These are phyloP conservation scores for Ia io DNA, from an alignment of 2,113 vertebrate species.

Conservation along the genomic window DNA sequence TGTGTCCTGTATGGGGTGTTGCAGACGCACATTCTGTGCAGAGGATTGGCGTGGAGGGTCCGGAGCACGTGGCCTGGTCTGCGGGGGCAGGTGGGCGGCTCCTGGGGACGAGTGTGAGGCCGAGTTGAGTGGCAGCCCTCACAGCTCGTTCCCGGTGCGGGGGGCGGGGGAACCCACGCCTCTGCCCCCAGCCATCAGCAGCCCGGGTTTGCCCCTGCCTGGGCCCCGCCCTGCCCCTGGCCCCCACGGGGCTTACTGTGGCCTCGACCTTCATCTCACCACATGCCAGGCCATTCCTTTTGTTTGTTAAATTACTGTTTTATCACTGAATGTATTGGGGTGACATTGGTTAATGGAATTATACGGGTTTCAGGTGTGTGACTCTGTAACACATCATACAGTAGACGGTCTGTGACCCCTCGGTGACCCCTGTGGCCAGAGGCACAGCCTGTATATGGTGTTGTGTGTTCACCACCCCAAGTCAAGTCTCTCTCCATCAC, in stretches of 20 bases:
- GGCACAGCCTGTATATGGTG: not conserved
- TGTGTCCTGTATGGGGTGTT: not conserved
- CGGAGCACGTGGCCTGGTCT: accelerated
- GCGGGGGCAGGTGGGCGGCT: not conserved
- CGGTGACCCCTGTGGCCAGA: no score
- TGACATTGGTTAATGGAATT: not conserved
- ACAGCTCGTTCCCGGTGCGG: not conserved
- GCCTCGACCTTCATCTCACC: not conserved
- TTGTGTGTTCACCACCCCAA: not conserved
- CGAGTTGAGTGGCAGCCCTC: not conserved
- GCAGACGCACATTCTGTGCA: accelerated
- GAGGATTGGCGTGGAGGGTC: accelerated
- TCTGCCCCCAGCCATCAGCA: no score
- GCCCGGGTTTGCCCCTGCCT: not conserved
- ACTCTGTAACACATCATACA: not conserved
- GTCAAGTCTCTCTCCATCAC: not conserved
- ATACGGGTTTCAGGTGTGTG: not conserved
- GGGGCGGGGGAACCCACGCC: not conserved
- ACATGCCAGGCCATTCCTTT: not conserved
- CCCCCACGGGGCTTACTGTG: accelerated
- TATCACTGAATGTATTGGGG: not conserved
- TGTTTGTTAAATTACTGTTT: not conserved
- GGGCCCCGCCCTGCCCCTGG: accelerated
- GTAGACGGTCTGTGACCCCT: no score
- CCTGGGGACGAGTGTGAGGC: not conserved